Evolutionary conservation across 2,888 invertebrate species (phyloP).

Genomic region (Erebia aethiops): DNA sequence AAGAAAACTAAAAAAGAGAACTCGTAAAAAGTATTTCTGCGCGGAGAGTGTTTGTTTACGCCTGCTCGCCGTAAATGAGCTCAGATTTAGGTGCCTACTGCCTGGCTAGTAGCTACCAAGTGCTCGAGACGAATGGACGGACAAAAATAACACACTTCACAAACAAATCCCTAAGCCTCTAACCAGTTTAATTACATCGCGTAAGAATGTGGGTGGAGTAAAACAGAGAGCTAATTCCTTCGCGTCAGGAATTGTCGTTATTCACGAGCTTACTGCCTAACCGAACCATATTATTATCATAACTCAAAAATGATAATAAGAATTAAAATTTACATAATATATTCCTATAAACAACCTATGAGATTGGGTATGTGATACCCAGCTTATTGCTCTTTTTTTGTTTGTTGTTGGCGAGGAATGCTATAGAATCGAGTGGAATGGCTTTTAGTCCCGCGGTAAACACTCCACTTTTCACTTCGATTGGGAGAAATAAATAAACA

Average conservation of each 20-base stretch:
- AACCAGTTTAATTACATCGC: slow-evolving; percentile 1
- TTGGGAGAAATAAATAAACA: too few species aligned
- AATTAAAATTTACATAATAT: too few species aligned
- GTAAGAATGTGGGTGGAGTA: neutral
- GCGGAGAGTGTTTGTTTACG: slow-evolving; percentile 8
- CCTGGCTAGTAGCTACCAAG: neutral
- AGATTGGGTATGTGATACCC: too few species aligned
- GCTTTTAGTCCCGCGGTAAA: too few species aligned
- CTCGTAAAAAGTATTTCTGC: slow-evolving; percentile 9
- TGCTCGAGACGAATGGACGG: neutral
- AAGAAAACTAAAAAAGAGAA: neutral
- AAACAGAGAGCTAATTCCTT: too few species aligned
- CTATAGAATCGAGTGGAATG: too few species aligned
- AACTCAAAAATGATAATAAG: neutral
- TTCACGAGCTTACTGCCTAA: too few species aligned
- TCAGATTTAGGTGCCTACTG: neutral
- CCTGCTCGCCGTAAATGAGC: neutral
- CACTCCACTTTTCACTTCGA: too few species aligned
- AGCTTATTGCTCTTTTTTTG: too few species aligned
- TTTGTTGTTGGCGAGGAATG: too few species aligned
- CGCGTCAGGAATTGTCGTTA: too few species aligned
- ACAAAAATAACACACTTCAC: neutral
- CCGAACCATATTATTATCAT: neutral
- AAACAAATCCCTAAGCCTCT: neutral
- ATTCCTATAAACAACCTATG: too few species aligned